These are phyloP conservation scores for Sphyrna mokarran DNA, from an alignment of 2,113 vertebrate species.

Conservation along the genomic window DNA sequence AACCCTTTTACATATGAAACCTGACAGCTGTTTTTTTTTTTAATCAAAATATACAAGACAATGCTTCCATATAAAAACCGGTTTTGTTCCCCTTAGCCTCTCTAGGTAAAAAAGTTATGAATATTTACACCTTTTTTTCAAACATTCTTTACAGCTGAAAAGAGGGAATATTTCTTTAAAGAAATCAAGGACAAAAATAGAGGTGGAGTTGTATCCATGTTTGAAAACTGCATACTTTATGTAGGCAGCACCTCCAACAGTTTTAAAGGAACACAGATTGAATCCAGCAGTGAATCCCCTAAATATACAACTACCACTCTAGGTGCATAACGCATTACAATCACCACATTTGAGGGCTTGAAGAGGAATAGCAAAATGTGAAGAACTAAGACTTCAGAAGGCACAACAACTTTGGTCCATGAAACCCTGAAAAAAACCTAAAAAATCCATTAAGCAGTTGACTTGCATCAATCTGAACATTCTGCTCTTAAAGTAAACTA, in stretches of 20 bases:
- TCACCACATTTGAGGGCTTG: slow-evolving; percentile 17
- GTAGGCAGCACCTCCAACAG: slow-evolving; percentile 7
- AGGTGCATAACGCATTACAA: slow-evolving; percentile 20
- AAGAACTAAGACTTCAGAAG: slow-evolving; percentile 36
- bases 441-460: slow-evolving; percentile 27
- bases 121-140: slow-evolving; percentile 38
- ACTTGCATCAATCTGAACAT: slow-evolving; percentile 12
- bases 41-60: slow-evolving; percentile 38
- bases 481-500: slow-evolving; percentile 30
- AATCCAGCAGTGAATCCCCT: slow-evolving; percentile 28
- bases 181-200: slow-evolving; percentile 34
- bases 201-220: slow-evolving; percentile 24
- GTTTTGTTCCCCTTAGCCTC: slow-evolving; percentile 37
- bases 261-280: slow-evolving; percentile 26
- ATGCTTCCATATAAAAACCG: slow-evolving; percentile 38
- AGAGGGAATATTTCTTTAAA: slow-evolving; percentile 35
- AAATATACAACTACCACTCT: background rate
- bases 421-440: slow-evolving; percentile 30
- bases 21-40: slow-evolving; percentile 36
- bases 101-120: slow-evolving; percentile 38
- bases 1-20: slow-evolving; percentile 37
- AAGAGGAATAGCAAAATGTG: slow-evolving; percentile 32
- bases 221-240: background rate
- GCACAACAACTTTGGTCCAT: slow-evolving; percentile 37
- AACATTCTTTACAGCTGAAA: slow-evolving; percentile 38